Base-by-base conservation (phyloP, 2,888 invertebrate species). In the Mycalesis mineus region DNA sequence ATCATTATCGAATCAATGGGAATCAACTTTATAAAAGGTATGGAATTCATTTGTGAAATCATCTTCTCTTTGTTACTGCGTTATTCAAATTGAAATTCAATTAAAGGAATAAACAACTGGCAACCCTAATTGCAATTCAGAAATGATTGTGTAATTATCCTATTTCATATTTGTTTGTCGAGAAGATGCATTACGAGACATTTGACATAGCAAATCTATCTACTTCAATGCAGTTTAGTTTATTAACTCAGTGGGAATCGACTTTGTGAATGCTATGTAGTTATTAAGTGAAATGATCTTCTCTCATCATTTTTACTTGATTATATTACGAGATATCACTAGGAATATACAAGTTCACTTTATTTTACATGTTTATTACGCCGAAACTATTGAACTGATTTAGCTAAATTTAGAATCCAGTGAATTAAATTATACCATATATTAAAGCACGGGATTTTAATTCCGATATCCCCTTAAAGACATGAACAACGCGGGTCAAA, bases 261-360 rank as follows among this genome's bases (percentile, higher is more conserved):
- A 61, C 58, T 66, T 66, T 69, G 68, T 70, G 65, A 68, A 66
- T 45, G 58, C 65, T 69, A 53, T 14, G 48, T 61, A 58, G 67
- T 68, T 71, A 67, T 65, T 66, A 58, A 63, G 71, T 61, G 70
- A 70, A 71, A 63, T 61, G 58, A 65, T 60, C 66, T 60, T 67
- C 69, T 66, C 63, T 62, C 65, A 68, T 65, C 53, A 61, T 51
- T 59, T 49, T 58, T 58, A 45, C 22, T 39, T 28, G 17, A 47
- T 47, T 47, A 15, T 39, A 54, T 39, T 39, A 45, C 11, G 14
- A n/a, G n/a, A n/a, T n/a, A n/a, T n/a, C n/a, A n/a, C n/a, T n/a
- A n/a, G n/a, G n/a, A n/a, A n/a, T n/a, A n/a, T n/a, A n/a, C n/a
- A n/a, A n/a, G n/a, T n/a, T n/a, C n/a, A n/a, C n/a, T n/a, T n/a